These are phyloP conservation scores for Penaeus monodon DNA, from an alignment of 2,888 invertebrate species.

Conservation along the genomic window DNA sequence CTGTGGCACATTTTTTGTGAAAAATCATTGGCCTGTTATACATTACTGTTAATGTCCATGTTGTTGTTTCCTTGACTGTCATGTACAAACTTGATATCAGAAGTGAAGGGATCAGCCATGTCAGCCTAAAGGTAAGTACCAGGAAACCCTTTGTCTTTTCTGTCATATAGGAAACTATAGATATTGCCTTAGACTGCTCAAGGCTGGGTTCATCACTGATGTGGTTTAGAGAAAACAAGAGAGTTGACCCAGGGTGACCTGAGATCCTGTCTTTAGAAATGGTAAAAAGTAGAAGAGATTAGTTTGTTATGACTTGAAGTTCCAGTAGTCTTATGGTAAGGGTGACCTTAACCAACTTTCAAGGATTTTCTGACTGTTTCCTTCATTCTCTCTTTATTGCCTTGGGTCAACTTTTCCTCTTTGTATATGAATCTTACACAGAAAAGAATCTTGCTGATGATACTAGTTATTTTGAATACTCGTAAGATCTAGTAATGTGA, in stretches of 20 bases:
- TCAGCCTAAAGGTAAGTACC: too few relatives aligned
- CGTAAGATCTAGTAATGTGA: conserved; percentile 57
- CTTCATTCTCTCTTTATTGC: not conserved
- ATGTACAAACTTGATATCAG: conserved; percentile 40
- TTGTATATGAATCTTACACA: conserved; percentile 23
- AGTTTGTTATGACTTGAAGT: too few relatives aligned
- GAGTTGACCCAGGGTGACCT: too few relatives aligned
- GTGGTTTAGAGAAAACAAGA: too few relatives aligned
- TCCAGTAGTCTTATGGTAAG: not conserved
- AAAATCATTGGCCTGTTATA: not conserved
- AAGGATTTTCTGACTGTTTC: not conserved
- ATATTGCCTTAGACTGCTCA: too few relatives aligned
- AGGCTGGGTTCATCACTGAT: too few relatives aligned
- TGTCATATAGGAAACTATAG: too few relatives aligned
- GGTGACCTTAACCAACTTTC: too few relatives aligned
- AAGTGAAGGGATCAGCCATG: too few relatives aligned
- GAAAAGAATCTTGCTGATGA: conserved; percentile 27
- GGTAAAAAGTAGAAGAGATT: too few relatives aligned
- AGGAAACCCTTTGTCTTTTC: too few relatives aligned
- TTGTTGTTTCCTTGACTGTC: conserved; percentile 39
- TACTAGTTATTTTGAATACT: conserved; percentile 58
- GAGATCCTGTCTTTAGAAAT: too few relatives aligned
- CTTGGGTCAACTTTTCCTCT: conserved; percentile 17
- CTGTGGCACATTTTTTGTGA: conserved; percentile 35
- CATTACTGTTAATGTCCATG: conserved; percentile 34